Percentiles rank a stretch among this genome's conserved stretches.
phyloP scores from a whole-genome alignment of 2,888 invertebrate genomes.

The Willowsia nigromaculata region DNA sequence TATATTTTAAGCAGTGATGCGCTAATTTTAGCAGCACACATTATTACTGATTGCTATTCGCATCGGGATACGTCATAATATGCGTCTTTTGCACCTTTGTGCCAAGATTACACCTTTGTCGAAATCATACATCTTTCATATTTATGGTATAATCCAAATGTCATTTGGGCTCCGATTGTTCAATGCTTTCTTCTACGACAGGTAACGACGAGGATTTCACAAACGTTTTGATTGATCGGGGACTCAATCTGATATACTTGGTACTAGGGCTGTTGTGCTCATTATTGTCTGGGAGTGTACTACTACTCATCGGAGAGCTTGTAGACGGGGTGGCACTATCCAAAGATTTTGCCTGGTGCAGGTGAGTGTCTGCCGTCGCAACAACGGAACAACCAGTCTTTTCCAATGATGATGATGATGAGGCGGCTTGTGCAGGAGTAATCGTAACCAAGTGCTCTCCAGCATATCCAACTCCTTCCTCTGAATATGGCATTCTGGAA shows the following conservation, averaged over 20 bases:
- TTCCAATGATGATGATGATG: constrained; percentile 2
- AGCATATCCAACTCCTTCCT: constrained; percentile 65
- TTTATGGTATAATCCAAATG: constrained; percentile 41
- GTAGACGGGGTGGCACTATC: constrained; percentile 52
- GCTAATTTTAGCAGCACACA: background rate
- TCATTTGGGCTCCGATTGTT: constrained; percentile 62
- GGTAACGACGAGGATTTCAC: constrained; percentile 72
- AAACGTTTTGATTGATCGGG: constrained; percentile 67
- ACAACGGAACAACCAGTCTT: constrained; percentile 6
- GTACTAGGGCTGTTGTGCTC: constrained; percentile 32
- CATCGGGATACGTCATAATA: background rate
- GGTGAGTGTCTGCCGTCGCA: constrained; percentile 15
- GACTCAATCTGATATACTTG: constrained; percentile 64
- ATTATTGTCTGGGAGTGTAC: constrained; percentile 50
- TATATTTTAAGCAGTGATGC: constrained; percentile 11
- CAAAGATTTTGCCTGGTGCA: constrained; percentile 52
- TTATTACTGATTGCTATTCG: constrained; percentile 1
- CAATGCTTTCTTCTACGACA: constrained; percentile 72
- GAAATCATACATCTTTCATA: constrained; percentile 31
- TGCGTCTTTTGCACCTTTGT: background rate
- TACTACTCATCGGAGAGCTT: background rate
- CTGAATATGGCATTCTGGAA: constrained; percentile 76
- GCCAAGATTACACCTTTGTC: background rate
- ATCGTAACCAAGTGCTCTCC: constrained; percentile 65
- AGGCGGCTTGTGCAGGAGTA: constrained; percentile 56